Evolutionary conservation across 2,888 invertebrate genomes (phyloP), one percentile per base, ranked within the genome.

Genomic region (Entomobrya multifasciata): DNA sequence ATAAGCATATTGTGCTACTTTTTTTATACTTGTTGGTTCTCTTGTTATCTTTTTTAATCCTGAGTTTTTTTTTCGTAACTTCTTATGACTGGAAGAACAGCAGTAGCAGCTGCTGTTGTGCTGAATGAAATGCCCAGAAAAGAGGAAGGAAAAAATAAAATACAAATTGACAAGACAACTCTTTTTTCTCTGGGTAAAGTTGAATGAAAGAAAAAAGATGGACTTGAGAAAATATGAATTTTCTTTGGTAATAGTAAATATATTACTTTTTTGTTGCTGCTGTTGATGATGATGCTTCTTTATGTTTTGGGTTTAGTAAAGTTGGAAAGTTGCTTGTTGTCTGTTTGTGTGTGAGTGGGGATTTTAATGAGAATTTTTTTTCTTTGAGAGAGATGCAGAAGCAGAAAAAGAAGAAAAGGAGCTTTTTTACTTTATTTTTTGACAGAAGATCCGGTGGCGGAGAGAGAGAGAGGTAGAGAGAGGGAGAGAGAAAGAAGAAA

Each of bases 281-380:
- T 36, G 49, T 65, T 72, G 72, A n/a, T 52, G 27, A 0, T 44
- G 44, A 0, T 55, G 55, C 55, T 55, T 20, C 17, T 62, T 30
- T 36, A 6, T 36, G 5, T 36, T 36, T 36, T 36, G 4, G 36
- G 36, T n/a, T n/a, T n/a, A n/a, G n/a, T n/a, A n/a, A n/a, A n/a
- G n/a, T n/a, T 36, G 36, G 36, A 36, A 36, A 36, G 36, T 36
- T 36, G 36, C 8, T 6, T 4, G 60, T 20, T 13, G 25, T 57
- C 11, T 25, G 27, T 27, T 27, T 20, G 30, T 41, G 44, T n/a
- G 15, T 30, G 62, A 62, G 30, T 62, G 67, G 22, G 44, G 44
- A 67, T 67, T 67, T 67, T 67, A 67, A 67, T 67, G 67, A 67
- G 67, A 67, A 20, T 76, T 57, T 78, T 47, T 78, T 44, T 62